phyloP scores from a whole-genome alignment of 2,888 invertebrate species.

The Xylocampa areola region DNA sequence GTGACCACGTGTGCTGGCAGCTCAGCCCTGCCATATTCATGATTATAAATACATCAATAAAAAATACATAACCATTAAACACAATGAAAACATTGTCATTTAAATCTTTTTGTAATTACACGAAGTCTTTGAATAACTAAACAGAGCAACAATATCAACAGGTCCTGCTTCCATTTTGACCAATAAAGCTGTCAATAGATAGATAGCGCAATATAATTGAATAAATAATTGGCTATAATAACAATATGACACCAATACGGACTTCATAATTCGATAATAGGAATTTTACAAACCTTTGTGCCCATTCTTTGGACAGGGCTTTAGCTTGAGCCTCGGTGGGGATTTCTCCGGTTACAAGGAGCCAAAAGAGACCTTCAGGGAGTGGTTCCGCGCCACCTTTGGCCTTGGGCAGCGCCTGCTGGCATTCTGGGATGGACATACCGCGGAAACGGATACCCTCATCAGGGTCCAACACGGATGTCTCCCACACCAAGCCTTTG shows the following conservation, averaged over 20 bases:
- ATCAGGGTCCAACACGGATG: conserved; percentile 97
- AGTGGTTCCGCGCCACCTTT: conserved; percentile 92
- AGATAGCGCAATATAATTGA: no score
- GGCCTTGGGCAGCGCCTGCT: conserved; percentile 92
- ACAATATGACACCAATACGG: no score
- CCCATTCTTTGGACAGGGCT: conserved; percentile 95
- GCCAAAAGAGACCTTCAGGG: conserved; percentile 95
- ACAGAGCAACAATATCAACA: no score
- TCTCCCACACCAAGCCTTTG: conserved; percentile 98
- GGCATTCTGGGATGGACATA: conserved; percentile 95
- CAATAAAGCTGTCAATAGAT: no score
- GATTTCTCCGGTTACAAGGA: conserved; percentile 93
- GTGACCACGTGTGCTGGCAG: conserved; percentile 97
- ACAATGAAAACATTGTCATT: no score
- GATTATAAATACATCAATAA: neutral
- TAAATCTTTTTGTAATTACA: neutral
- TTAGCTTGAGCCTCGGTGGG: conserved; percentile 93
- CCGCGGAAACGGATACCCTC: conserved; percentile 99
- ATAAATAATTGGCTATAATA: no score
- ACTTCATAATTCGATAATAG: neutral
- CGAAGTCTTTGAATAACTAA: no score
- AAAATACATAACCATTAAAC: neutral
- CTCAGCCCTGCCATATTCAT: conserved; percentile 92
- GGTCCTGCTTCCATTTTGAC: no score
- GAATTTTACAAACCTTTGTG: conserved; percentile 80